Base-by-base conservation (phyloP, 2,113 vertebrate genomes). In the Otis tarda region DNA sequence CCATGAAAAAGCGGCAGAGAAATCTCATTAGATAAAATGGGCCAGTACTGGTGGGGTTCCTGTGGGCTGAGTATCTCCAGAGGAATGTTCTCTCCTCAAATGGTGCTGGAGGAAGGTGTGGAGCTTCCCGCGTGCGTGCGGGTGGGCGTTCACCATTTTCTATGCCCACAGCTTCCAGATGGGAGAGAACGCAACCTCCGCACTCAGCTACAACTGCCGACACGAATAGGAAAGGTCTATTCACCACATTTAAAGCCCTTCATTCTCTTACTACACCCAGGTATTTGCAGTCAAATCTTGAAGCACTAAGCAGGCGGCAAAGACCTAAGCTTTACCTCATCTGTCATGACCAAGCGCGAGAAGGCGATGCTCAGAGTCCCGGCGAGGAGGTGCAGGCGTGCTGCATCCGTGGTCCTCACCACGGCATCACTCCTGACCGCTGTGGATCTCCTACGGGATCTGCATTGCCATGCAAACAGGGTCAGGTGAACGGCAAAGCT, bases 351-450 rank as follows among this genome's bases (percentile, higher is more conserved):
- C 21, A 14, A 28, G 61, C 14, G 27, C 0, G 6, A 39, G 27
- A 52, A 68, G 37, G 24, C 39, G 79, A n/a, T 31, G 47, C 53
- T 60, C 10, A 16, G 73, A 20, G 63, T 22, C 35, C 12, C 82
- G 15, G 57, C 0, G 0, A 41, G 45, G 50, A 74, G 50, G 1
- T 30, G 19, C 43, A 30, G 49, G 8, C 0, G 0, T 43, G n/a
- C 53, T 83, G 27, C 53, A 52, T 47, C 65, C 33, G 1, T 22
- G 6, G 5, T 30, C 37, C 47, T 83, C 83, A 39, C 15, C 25
- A 3, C 21, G 0, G 13, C 63, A n/a, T 69, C 67, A 2, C 27
- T 73, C 30, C 65, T 8, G 3, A 33, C 71, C n/a, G 39, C 47
- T 0, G 0, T 4, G 52, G 52, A 6, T 31, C 43, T 83, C 53